Evolutionary conservation across 2,113 vertebrate genomes (phyloP).

Genomic region (Desmodus rotundus): DNA sequence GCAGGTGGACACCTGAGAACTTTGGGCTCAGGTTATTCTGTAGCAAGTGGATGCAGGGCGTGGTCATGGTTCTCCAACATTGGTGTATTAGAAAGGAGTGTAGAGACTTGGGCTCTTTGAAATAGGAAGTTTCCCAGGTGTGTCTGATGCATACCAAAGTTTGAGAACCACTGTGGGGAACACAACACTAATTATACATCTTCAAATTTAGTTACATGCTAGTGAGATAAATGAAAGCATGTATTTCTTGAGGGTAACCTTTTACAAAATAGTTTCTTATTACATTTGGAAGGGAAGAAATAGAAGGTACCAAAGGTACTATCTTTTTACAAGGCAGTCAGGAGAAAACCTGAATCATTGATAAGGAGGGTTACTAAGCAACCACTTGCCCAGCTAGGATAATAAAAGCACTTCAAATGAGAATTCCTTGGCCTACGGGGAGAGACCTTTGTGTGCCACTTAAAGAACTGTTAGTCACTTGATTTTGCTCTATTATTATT

Average conservation of each 20-base stretch:
- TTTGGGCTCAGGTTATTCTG: neutral
- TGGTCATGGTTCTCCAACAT: neutral
- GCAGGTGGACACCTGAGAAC: neutral
- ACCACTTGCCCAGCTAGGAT: conserved; percentile 44
- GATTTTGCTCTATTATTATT: neutral
- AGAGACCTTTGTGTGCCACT: neutral
- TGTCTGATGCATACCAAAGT: neutral
- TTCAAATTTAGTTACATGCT: accelerated
- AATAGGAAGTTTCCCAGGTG: neutral
- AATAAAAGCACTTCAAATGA: conserved; percentile 50
- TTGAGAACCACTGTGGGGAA: neutral
- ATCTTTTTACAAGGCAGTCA: conserved; percentile 37
- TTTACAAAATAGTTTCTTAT: conserved; percentile 47
- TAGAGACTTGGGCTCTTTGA: neutral
- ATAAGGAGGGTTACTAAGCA: conserved; percentile 72
- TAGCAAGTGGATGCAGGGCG: neutral
- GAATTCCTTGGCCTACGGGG: conserved; percentile 42
- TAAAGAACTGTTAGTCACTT: conserved; percentile 38
- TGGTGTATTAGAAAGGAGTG: neutral
- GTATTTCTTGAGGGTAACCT: neutral
- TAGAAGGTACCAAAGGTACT: conserved; percentile 34
- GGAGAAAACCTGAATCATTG: conserved; percentile 59
- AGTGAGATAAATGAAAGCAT: neutral
- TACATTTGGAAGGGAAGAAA: neutral
- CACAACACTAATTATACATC: neutral